phyloP scores from a whole-genome alignment of 2,888 invertebrate genomes.

The Metopia argyrocephala region DNA sequence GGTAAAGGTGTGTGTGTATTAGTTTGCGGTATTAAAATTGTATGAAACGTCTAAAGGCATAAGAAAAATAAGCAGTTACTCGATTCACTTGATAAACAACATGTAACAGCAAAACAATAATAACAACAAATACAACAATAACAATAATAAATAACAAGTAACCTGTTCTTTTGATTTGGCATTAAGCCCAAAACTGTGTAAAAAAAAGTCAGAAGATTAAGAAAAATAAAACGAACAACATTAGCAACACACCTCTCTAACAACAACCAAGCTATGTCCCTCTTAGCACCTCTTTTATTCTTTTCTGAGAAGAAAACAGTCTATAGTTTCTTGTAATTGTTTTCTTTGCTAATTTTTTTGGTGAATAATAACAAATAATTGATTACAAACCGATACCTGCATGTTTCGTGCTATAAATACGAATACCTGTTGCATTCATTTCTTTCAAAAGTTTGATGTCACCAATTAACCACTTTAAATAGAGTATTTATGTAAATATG shows the following conservation, averaged over 20 bases:
- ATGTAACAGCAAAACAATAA: background rate
- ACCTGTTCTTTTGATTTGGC: slow-evolving; percentile 64
- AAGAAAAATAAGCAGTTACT: background rate
- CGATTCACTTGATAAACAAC: background rate
- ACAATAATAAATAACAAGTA: slow-evolving; percentile 11
- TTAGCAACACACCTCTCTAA: background rate
- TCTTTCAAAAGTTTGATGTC: no score
- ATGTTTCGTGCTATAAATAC: no score
- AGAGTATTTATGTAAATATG: no score
- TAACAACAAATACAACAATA: background rate
- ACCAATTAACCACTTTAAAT: no score
- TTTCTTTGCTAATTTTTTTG: no score
- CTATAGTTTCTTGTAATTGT: background rate
- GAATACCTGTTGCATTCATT: no score
- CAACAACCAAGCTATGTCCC: background rate
- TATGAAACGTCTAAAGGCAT: background rate
- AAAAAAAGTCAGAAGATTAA: background rate
- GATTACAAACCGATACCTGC: no score
- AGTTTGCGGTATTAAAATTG: background rate
- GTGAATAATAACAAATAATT: background rate
- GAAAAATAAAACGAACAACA: background rate
- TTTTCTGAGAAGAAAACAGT: background rate
- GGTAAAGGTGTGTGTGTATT: slow-evolving; percentile 43
- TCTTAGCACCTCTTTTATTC: background rate
- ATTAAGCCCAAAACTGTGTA: slow-evolving; percentile 58